Percentiles rank a stretch among this genome's conserved stretches.
These are phyloP conservation scores for Cryptoprocta ferox DNA, from an alignment of 2,797 vertebrate genomes.

Conservation along the genomic window DNA sequence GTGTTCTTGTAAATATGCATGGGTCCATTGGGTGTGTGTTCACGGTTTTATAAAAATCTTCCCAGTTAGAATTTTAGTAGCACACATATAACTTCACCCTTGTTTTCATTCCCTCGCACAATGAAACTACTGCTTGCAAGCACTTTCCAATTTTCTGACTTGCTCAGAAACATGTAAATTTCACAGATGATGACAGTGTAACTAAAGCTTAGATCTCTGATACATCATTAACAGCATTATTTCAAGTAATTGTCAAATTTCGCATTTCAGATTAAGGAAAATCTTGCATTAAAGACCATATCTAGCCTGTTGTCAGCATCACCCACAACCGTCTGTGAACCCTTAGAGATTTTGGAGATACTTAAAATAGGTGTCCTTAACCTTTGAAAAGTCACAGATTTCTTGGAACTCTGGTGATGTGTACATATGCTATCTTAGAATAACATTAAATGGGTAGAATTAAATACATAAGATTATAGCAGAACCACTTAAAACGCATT, in stretches of 20 bases:
- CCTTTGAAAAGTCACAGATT: not conserved
- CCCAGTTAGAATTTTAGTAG: not conserved
- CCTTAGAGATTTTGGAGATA: not conserved
- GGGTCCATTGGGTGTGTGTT: not conserved
- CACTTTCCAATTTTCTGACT: not conserved
- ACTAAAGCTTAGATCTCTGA: not conserved
- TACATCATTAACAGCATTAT: not conserved
- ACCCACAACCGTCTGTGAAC: not conserved
- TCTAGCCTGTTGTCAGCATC: not conserved
- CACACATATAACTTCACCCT: not conserved
- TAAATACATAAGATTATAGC: not conserved
- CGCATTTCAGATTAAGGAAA: conserved; percentile 27
- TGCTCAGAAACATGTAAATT: not conserved
- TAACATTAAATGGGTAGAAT: conserved; percentile 1
- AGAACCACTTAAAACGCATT: not conserved
- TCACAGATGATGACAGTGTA: not conserved
- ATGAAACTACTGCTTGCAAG: not conserved
- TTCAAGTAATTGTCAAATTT: conserved; percentile 2
- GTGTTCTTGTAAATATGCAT: not conserved
- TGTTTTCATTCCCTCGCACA: conserved; percentile 3
- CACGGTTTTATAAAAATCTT: not conserved
- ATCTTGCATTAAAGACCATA: not conserved
- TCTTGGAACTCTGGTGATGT: not conserved
- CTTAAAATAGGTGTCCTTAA: not conserved
- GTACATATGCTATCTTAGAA: not conserved